phyloP scores from a whole-genome alignment of 2,888 invertebrate genomes.

The Rutpela maculata region DNA sequence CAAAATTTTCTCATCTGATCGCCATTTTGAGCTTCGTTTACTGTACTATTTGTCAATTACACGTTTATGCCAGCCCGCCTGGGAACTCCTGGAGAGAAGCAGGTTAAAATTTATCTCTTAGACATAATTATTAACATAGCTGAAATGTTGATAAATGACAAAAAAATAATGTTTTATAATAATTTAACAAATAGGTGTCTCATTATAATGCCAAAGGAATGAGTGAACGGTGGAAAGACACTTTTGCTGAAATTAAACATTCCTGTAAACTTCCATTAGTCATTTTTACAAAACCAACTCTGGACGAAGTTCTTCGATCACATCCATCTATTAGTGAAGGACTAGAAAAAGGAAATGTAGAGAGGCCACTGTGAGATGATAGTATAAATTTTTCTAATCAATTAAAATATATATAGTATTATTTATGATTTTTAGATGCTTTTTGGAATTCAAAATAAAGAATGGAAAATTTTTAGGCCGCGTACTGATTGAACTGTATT shows the following conservation, averaged over 20 bases:
- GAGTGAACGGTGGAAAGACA: slow-evolving; percentile 61
- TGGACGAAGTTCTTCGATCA: slow-evolving; percentile 62
- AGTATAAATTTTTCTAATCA: not conserved
- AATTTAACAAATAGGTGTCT: slow-evolving; percentile 53
- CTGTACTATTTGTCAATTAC: too few species aligned
- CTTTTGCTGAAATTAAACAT: slow-evolving; percentile 60
- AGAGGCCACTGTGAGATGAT: slow-evolving; percentile 54
- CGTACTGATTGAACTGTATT: slow-evolving; percentile 71
- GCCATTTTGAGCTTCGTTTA: too few species aligned
- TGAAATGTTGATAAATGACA: too few species aligned
- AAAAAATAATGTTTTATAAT: not conserved
- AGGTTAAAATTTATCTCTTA: too few species aligned
- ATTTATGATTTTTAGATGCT: slow-evolving; percentile 64
- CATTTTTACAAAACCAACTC: slow-evolving; percentile 61
- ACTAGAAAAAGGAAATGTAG: slow-evolving; percentile 51
- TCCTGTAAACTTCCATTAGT: slow-evolving; percentile 64
- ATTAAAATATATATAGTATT: not conserved
- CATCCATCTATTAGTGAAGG: slow-evolving; percentile 67
- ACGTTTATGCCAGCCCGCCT: too few species aligned
- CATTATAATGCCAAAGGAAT: slow-evolving; percentile 57
- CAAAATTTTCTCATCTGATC: too few species aligned
- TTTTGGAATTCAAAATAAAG: slow-evolving; percentile 70
- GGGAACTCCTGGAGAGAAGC: too few species aligned
- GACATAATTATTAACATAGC: too few species aligned
- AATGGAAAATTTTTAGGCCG: slow-evolving; percentile 68